These are phyloP conservation scores for Meteorus colon DNA, from an alignment of 2,888 invertebrate genomes.

Conservation along the genomic window DNA sequence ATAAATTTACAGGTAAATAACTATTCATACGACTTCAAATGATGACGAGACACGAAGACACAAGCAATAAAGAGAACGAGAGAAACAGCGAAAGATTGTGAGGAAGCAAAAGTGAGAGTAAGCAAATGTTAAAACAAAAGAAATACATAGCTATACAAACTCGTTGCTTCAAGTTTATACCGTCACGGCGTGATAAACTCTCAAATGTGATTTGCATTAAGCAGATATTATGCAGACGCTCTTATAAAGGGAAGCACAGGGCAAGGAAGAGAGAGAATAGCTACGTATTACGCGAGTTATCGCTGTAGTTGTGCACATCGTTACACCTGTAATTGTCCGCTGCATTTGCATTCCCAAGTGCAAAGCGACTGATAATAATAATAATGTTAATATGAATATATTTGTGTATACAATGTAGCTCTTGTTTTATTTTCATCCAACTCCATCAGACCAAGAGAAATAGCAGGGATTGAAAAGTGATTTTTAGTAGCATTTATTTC, in stretches of 20 bases:
- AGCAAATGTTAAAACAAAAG: conserved; percentile 7
- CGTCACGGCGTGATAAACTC: conserved; percentile 58
- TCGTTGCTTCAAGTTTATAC: conserved; percentile 43
- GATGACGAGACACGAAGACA: neutral
- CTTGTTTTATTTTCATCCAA: no score
- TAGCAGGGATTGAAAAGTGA: no score
- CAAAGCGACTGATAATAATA: conserved; percentile 4
- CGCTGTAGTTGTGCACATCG: conserved; percentile 42
- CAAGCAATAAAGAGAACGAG: neutral
- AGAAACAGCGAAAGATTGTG: conserved; percentile 9
- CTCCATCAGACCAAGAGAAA: no score
- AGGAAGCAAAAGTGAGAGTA: conserved; percentile 39
- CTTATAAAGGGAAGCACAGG: conserved; percentile 3
- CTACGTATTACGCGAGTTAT: conserved; percentile 26
- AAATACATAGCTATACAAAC: conserved; percentile 5
- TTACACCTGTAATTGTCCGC: conserved; percentile 46
- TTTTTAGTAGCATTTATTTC: no score
- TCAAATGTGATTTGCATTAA: conserved; percentile 70
- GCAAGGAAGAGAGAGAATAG: neutral
- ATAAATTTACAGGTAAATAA: conserved; percentile 26
- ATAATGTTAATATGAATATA: neutral
- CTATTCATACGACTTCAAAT: neutral
- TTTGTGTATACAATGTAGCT: neutral
- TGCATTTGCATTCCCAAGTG: conserved; percentile 42
- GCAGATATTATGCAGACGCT: conserved; percentile 59